A percentile compares a stretch with the other conserved stretches of the same genome.
Evolutionary conservation across 2,888 invertebrate genomes (phyloP).

Genomic region (Leptura quadrifasciata): DNA sequence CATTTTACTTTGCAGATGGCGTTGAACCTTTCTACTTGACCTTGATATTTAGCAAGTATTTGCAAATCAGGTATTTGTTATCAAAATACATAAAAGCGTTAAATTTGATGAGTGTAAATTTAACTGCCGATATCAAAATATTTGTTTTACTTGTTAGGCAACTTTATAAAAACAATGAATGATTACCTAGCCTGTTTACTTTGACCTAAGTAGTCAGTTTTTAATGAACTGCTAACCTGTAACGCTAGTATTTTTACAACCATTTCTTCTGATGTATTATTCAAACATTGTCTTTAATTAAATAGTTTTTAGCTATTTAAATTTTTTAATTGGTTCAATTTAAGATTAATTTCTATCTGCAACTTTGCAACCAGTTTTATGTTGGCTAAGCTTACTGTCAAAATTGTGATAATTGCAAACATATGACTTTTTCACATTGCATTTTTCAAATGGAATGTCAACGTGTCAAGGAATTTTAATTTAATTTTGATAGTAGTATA

Average conservation of each 20-base stretch:
- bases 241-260: neutral
- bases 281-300: neutral
- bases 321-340: neutral
- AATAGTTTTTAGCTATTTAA: neutral
- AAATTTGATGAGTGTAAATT: constrained; percentile 8
- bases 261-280: neutral
- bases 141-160: constrained; percentile 21
- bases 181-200: neutral
- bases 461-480: constrained; percentile 52
- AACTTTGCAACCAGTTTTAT: constrained; percentile 29
- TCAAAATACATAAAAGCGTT: constrained; percentile 10
- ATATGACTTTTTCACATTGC: constrained; percentile 17
- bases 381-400: constrained; percentile 32
- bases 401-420: neutral
- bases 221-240: neutral
- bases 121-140: neutral
- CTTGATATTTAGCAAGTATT: constrained; percentile 43
- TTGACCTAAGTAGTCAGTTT: neutral
- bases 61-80: constrained; percentile 26
- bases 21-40: constrained; percentile 57
- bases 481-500: constrained; percentile 16
- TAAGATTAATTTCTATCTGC: neutral
- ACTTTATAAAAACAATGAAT: neutral
- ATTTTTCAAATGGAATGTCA: constrained; percentile 55
- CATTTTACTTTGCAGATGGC: constrained; percentile 68